Conservation (phyloP, 2,888 invertebrate genomes). For the Cataglyphis cursor region DNA sequence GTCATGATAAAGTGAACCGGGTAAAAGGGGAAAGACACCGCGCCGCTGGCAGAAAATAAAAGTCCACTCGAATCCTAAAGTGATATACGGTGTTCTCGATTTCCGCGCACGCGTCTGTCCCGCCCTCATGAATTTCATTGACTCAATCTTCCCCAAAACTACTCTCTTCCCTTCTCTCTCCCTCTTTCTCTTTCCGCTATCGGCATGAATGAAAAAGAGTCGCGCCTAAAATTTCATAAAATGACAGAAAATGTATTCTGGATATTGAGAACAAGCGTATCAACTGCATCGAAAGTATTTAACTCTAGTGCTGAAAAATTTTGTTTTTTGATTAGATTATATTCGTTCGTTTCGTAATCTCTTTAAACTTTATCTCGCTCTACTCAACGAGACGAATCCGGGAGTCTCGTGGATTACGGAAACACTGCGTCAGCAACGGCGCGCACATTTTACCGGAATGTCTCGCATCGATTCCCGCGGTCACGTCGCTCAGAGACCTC, state of each 20-base stretch:
- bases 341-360: neutral
- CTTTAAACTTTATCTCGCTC: neutral
- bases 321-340: neutral
- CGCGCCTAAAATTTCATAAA: slow-evolving; percentile 10
- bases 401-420: slow-evolving; percentile 70
- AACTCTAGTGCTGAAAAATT: neutral
- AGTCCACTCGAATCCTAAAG: slow-evolving; percentile 82
- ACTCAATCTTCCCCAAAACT: slow-evolving; percentile 61
- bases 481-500: slow-evolving; percentile 75
- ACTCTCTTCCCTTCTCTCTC: neutral
- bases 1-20: slow-evolving; percentile 73
- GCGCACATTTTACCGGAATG: slow-evolving; percentile 68
- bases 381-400: slow-evolving; percentile 50
- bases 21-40: slow-evolving; percentile 70
- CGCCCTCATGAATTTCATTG: slow-evolving; percentile 80
- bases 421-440: slow-evolving; percentile 77
- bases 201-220: neutral
- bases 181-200: neutral
- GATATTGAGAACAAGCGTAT: neutral
- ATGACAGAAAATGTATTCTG: neutral
- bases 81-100: slow-evolving; percentile 77
- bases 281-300: neutral
- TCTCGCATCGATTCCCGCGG: slow-evolving; percentile 74
- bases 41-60: slow-evolving; percentile 73
- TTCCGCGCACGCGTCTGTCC: slow-evolving; percentile 67